Evolutionary conservation across 92 coral and sea anemone species (phyloP).

Genomic region (Paramuricea clavata): DNA sequence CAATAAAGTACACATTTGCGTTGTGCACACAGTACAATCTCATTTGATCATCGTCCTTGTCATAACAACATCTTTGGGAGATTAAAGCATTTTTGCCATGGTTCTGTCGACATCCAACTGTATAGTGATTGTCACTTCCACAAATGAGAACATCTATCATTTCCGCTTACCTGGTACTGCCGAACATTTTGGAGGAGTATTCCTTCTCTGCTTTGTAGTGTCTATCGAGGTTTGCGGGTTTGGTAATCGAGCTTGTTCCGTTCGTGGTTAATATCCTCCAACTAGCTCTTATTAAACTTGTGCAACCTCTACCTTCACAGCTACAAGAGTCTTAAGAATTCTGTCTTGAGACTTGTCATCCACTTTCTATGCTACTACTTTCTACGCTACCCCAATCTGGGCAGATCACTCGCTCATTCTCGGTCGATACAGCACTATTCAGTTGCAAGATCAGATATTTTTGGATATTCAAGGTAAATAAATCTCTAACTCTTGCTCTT

Average conservation of each 20-base stretch:
- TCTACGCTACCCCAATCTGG: constrained; percentile 21
- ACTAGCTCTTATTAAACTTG: constrained; percentile 16
- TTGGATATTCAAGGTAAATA: constrained; percentile 45
- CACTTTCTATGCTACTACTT: neutral
- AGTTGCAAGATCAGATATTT: constrained; percentile 65
- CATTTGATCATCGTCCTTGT: neutral
- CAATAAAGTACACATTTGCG: constrained; percentile 77
- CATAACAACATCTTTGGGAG: constrained; percentile 2
- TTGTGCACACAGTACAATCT: constrained; percentile 48
- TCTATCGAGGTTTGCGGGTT: neutral
- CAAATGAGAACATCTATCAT: constrained; percentile 59
- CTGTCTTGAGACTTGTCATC: constrained; percentile 21
- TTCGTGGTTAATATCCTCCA: constrained; percentile 13
- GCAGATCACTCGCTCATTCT: constrained; percentile 23
- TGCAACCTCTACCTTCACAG: constrained; percentile 16
- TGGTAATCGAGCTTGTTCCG: constrained; percentile 17
- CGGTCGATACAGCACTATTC: constrained; percentile 66
- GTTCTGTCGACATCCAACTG: constrained; percentile 52
- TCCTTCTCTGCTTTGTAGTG: neutral
- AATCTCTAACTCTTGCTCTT: constrained; percentile 64
- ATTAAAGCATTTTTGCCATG: constrained; percentile 10
- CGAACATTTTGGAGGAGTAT: constrained; percentile 45
- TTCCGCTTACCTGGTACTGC: constrained; percentile 34
- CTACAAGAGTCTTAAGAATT: constrained; percentile 31
- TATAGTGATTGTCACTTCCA: constrained; percentile 52